A percentile compares a stretch with the other conserved stretches of the same genome.
phyloP scores from a whole-genome alignment of 2,888 invertebrate species.

The Chloroclystis v-ata region DNA sequence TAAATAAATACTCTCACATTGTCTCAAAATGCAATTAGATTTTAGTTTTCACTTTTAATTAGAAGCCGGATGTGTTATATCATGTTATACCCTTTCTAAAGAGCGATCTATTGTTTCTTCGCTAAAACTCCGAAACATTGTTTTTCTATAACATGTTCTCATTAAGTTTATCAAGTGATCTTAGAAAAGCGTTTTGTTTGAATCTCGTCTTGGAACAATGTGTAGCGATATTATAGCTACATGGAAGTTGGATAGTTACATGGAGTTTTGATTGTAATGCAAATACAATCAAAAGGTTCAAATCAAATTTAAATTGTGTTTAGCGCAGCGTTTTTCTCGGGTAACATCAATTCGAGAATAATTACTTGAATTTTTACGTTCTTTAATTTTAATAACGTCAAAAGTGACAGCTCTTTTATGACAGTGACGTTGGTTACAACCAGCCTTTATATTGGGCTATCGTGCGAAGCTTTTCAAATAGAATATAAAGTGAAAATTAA shows the following conservation, averaged over 20 bases:
- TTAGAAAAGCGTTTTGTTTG: constrained; percentile 36
- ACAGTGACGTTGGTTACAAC: no score
- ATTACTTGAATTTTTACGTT: no score
- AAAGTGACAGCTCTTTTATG: no score
- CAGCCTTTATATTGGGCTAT: no score
- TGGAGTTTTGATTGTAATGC: neutral
- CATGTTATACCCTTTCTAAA: constrained; percentile 39
- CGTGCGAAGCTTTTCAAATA: neutral
- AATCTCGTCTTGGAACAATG: constrained; percentile 6
- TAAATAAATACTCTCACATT: constrained; percentile 11
- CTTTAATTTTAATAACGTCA: no score
- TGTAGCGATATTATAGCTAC: neutral
- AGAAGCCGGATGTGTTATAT: constrained; percentile 21
- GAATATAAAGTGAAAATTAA: neutral
- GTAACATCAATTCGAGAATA: no score
- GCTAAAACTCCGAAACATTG: constrained; percentile 41
- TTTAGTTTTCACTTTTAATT: constrained; percentile 30
- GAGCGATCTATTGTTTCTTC: constrained; percentile 39
- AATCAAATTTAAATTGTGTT: no score
- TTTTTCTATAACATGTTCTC: constrained; percentile 43
- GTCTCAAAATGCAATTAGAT: constrained; percentile 11
- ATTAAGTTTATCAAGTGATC: constrained; percentile 47
- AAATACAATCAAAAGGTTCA: neutral
- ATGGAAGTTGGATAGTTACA: neutral
- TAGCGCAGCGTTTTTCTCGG: no score